Conservation (phyloP, 1,140 invertebrate genomes). For the Drosophila repleta region DNA sequence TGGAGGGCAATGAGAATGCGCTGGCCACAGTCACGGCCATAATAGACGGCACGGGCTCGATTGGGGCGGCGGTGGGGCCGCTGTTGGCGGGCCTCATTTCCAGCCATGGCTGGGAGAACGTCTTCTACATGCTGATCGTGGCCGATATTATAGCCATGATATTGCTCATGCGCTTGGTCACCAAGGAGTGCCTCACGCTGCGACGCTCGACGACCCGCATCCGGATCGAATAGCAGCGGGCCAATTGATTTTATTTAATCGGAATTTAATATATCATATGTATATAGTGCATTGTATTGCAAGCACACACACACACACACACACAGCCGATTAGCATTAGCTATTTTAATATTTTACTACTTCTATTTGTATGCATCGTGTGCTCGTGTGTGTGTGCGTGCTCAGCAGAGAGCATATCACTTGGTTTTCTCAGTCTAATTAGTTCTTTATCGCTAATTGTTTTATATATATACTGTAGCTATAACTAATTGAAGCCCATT, state of each 20-base stretch:
- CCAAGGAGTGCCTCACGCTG: conserved; percentile 63
- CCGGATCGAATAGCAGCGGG: conserved; percentile 74
- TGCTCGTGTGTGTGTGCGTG: not conserved
- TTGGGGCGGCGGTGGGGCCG: conserved; percentile 95
- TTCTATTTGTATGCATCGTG: conserved; percentile 3
- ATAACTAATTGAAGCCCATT: conserved; percentile 16
- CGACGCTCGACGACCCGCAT: conserved; percentile 66
- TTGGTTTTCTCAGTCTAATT: conserved; percentile 38
- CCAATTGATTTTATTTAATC: conserved; percentile 46
- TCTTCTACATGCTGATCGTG: conserved; percentile 96
- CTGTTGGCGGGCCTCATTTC: conserved; percentile 93
- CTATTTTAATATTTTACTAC: conserved; percentile 20
- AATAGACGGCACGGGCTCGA: conserved; percentile 97
- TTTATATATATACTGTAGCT: conserved; percentile 15
- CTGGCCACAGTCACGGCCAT: conserved; percentile 98
- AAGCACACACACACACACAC: conserved; percentile 1
- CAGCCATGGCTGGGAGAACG: conserved; percentile 91
- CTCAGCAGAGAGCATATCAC: conserved; percentile 22
- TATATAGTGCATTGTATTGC: conserved; percentile 26
- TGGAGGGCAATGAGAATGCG: conserved; percentile 94
- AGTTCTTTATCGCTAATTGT: conserved; percentile 1
- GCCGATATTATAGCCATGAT: conserved; percentile 92
- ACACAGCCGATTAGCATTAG: not conserved
- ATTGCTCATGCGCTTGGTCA: conserved; percentile 85
- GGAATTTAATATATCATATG: conserved; percentile 37